Base-by-base conservation (phyloP, 2,797 vertebrate genomes). In the Clamator glandarius region DNA sequence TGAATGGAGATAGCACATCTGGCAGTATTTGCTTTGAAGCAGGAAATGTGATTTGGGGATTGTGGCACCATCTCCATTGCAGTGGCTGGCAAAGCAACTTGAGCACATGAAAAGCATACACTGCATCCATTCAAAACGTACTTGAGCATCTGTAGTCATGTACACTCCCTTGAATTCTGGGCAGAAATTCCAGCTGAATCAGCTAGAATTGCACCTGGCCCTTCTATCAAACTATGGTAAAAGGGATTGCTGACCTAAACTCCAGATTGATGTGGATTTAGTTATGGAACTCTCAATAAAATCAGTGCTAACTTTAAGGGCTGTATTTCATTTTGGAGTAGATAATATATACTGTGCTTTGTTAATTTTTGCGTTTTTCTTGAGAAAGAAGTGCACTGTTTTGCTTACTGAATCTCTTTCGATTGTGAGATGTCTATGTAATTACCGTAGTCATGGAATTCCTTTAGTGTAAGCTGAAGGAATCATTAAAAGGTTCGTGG, bases 111-210 rank as follows among this genome's bases (percentile, higher is more conserved):
- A 78, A 91, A 92, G 80, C 77, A 84, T 63, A 95, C 87, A 87
- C 85, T 96, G 74, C 74, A 62, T 51, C 61, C 70, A 84, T 95
- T 95, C 87, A 92, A 68, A 94, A 84, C 84, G 87, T 79, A 95
- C 80, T 67, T 0, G n/a, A 96, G 89, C 93, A 96, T 96, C 93
- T 94, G 95, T 93, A 95, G 91, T 74, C 2, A 0, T 54, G 52
- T 76, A 76, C 52, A 82, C 89, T 96, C 70, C 93, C 89, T 90
- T 72, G 83, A 94, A 95, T 93, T 96, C 92, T 91, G 93, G 95
- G 92, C 95, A 83, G 77, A 86, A 93, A 77, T 95, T 96, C 91
- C 75, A 89, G 93, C 95, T 96, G 95, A 96, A 79, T 96, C 95
- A 95, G 93, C 93, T 93, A 87, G 80, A 95, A 74, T 54, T 90